A percentile compares a stretch with the other conserved stretches of the same genome.
Conservation (phyloP, 2,888 invertebrate species). For the Melitaea athalia region DNA sequence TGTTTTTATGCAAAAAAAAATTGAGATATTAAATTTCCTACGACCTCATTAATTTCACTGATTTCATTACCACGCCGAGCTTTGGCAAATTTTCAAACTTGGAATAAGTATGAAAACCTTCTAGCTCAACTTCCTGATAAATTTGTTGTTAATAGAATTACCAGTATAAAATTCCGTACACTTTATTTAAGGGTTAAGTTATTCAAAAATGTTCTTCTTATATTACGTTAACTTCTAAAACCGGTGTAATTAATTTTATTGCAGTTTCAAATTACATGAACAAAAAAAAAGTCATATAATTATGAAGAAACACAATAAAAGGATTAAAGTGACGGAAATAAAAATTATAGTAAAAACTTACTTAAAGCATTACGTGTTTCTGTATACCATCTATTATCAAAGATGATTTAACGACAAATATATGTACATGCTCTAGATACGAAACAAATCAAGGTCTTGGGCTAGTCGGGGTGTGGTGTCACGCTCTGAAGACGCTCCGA, state of each 20-base stretch:
- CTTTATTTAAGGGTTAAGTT: background rate
- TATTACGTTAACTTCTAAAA: background rate
- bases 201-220: background rate
- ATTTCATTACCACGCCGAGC: conserved; percentile 20
- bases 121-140: conserved; percentile 20
- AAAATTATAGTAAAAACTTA: too few species aligned
- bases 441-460: conserved; percentile 70
- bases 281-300: too few species aligned
- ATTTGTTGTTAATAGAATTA: conserved; percentile 26
- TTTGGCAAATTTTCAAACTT: conserved; percentile 33
- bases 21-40: conserved; percentile 27
- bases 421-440: conserved; percentile 48
- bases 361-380: too few species aligned
- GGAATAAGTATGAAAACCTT: conserved; percentile 20
- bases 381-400: background rate
- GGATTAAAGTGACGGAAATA: too few species aligned
- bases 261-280: background rate
- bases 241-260: background rate
- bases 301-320: too few species aligned
- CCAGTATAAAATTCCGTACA: conserved; percentile 4
- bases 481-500: conserved; percentile 53
- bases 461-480: conserved; percentile 67
- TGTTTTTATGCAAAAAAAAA: conserved; percentile 21
- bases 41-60: conserved; percentile 29
- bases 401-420: conserved; percentile 40